A percentile compares a stretch with the other conserved stretches of the same genome.
Evolutionary conservation across 2,888 invertebrate species (phyloP).

Genomic region (Brachyopa scutellaris): DNA sequence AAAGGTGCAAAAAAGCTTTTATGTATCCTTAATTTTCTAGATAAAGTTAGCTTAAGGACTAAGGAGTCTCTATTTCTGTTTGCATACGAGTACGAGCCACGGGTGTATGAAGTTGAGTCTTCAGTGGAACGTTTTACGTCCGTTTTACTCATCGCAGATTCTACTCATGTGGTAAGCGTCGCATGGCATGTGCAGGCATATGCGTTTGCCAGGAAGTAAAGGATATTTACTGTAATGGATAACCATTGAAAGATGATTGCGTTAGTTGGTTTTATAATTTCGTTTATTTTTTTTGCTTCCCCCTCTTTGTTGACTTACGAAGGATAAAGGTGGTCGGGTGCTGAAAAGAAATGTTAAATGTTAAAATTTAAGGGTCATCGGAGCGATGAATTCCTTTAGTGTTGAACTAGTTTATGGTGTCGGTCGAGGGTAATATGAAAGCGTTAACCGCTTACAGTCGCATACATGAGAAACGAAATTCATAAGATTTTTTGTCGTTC

Average conservation of each 20-base stretch:
- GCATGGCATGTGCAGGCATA: background rate
- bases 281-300: background rate
- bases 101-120: too few relatives aligned
- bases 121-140: background rate
- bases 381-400: too few relatives aligned
- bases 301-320: too few relatives aligned
- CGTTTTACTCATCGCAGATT: background rate
- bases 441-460: too few relatives aligned
- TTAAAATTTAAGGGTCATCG: too few relatives aligned
- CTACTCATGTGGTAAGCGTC: background rate
- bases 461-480: too few relatives aligned
- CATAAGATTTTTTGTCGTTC: too few relatives aligned
- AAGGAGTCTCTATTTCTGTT: background rate
- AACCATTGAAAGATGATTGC: background rate
- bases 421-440: too few relatives aligned
- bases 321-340: too few relatives aligned
- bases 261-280: background rate
- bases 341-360: too few relatives aligned
- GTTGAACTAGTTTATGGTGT: too few relatives aligned
- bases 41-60: slow-evolving; percentile 37
- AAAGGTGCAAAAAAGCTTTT: slow-evolving; percentile 51
- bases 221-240: background rate
- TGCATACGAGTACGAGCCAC: too few relatives aligned
- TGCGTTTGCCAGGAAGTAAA: background rate
- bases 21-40: slow-evolving; percentile 46